Percentiles rank a stretch among this genome's conserved stretches.
Evolutionary conservation across 1,140 invertebrate genomes (phyloP).

Genomic region (Saccostrea echinata): DNA sequence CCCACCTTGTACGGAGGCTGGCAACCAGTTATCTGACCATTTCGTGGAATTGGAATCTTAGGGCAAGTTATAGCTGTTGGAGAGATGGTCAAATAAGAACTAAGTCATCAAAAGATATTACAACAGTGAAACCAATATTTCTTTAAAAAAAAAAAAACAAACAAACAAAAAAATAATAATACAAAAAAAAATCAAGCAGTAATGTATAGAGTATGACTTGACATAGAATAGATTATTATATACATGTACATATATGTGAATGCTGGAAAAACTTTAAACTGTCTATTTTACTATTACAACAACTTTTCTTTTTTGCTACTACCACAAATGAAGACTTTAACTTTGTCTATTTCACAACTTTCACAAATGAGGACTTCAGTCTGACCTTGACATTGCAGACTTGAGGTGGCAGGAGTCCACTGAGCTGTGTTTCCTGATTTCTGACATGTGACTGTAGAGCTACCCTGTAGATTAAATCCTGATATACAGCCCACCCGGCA

Average conservation of each 20-base stretch:
- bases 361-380: background rate
- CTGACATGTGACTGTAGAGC: conserved; percentile 38
- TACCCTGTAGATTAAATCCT: conserved; percentile 59
- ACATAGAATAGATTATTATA: too few species aligned
- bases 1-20: conserved; percentile 46
- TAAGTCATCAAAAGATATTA: background rate
- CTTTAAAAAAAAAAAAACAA: too few species aligned
- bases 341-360: too few species aligned
- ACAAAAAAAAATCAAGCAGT: too few species aligned
- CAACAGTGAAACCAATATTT: too few species aligned
- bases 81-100: background rate
- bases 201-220: too few species aligned
- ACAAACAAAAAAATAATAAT: too few species aligned
- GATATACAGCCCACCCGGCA: conserved; percentile 64
- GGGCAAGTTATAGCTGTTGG: conserved; percentile 44
- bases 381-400: conserved; percentile 44
- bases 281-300: too few species aligned
- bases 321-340: too few species aligned
- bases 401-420: conserved; percentile 28
- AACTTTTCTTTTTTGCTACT: too few species aligned
- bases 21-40: conserved; percentile 51
- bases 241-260: too few species aligned
- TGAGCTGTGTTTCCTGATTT: conserved; percentile 4
- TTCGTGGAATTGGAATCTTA: conserved; percentile 40
- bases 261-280: too few species aligned